Evolutionary conservation across 2,113 vertebrate genomes (phyloP).

Genomic region (Rostratula benghalensis): DNA sequence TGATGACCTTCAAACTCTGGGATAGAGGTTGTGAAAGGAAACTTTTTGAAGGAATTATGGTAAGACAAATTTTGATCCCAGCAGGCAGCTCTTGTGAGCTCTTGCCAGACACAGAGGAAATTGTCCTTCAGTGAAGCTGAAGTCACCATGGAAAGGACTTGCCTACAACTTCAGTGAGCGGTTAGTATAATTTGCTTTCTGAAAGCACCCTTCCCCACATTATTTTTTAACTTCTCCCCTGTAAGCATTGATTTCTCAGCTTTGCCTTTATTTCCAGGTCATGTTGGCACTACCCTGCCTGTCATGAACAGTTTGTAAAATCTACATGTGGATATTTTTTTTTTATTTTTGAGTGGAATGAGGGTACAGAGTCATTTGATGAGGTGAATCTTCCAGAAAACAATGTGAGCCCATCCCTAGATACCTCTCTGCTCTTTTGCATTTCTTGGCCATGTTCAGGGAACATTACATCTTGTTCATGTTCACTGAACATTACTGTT

Average conservation of each 20-base stretch:
- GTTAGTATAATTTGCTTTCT: background rate
- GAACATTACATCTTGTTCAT: no score
- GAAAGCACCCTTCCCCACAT: background rate
- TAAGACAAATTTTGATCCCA: background rate
- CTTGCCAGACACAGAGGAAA: background rate
- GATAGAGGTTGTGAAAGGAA: background rate
- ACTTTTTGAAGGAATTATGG: background rate
- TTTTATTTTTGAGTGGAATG: background rate
- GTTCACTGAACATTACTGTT: background rate
- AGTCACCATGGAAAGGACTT: background rate
- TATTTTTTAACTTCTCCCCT: background rate
- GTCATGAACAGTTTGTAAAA: background rate
- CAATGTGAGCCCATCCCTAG: background rate
- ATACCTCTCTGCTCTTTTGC: background rate
- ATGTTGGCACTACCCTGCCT: background rate
- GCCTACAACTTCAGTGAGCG: background rate
- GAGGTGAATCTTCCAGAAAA: background rate
- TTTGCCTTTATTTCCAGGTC: background rate
- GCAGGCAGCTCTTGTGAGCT: background rate
- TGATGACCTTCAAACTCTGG: background rate
- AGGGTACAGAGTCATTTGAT: background rate
- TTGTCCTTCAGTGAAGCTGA: background rate
- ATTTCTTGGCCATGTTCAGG: background rate
- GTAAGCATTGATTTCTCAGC: background rate
- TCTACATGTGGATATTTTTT: fast-evolving